Percentiles rank a stretch among this genome's conserved stretches.
These are phyloP conservation scores for Mus minutoides DNA, from an alignment of 2,797 vertebrate species.

Conservation along the genomic window DNA sequence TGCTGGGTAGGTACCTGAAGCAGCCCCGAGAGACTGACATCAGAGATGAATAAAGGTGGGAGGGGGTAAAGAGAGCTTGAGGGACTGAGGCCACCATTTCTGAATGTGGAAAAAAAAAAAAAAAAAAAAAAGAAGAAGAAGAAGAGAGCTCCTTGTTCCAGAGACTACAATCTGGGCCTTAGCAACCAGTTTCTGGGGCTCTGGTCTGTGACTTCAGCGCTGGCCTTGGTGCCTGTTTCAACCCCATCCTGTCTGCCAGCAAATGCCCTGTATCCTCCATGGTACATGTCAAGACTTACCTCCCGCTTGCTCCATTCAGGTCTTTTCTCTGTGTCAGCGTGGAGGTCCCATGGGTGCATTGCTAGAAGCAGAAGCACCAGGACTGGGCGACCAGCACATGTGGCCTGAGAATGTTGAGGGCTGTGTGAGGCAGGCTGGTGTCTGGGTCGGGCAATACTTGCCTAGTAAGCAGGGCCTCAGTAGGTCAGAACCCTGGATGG, in stretches of 20 bases:
- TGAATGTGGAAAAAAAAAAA: neutral
- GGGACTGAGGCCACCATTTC: neutral
- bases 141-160: neutral
- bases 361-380: neutral
- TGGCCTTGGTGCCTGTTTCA: neutral
- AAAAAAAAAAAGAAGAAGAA: no score
- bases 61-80: neutral
- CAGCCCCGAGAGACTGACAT: neutral
- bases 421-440: neutral
- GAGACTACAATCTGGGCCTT: neutral
- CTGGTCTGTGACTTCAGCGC: neutral
- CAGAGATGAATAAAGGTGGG: neutral
- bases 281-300: neutral
- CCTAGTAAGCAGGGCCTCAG: neutral
- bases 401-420: neutral
- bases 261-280: neutral
- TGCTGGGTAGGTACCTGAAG: neutral
- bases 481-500: neutral
- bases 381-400: neutral
- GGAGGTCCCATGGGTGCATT: neutral
- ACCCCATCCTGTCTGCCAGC: neutral
- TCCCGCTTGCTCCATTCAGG: neutral
- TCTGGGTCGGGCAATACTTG: neutral
- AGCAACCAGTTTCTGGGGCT: constrained; percentile 19
- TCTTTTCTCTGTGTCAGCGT: neutral